phyloP scores from a whole-genome alignment of 2,888 invertebrate genomes.

The Tetrapedia diversipes region DNA sequence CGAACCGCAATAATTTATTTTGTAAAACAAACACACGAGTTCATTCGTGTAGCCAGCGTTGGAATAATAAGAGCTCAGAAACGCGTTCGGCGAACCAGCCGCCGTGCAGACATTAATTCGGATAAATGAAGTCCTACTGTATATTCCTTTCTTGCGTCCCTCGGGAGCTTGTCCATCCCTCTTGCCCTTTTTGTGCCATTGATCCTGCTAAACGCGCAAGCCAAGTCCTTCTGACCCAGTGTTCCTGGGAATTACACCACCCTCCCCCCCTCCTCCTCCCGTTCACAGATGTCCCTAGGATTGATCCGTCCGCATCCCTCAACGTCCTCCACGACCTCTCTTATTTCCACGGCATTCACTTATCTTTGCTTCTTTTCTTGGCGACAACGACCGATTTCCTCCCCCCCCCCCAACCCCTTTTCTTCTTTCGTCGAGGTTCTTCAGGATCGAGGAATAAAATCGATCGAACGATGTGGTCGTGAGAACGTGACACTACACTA shows the following conservation, averaged over 20 bases:
- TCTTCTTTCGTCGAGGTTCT: neutral
- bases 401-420: neutral
- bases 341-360: constrained; percentile 39
- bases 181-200: neutral
- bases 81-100: too few relatives aligned
- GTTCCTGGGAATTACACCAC: constrained; percentile 33
- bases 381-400: constrained; percentile 20
- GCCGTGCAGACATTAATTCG: too few relatives aligned
- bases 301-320: constrained; percentile 28
- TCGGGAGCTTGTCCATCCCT: neutral
- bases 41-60: too few relatives aligned
- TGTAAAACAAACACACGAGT: too few relatives aligned
- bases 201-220: constrained; percentile 32
- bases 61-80: too few relatives aligned
- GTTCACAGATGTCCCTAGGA: constrained; percentile 3
- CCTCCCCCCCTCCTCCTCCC: constrained; percentile 5
- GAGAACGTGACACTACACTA: too few relatives aligned
- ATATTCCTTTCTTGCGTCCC: neutral
- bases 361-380: constrained; percentile 23
- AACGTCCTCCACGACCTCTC: constrained; percentile 17
- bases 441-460: too few relatives aligned
- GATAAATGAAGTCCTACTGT: neutral
- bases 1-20: too few relatives aligned
- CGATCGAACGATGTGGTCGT: too few relatives aligned
- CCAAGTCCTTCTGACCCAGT: neutral